Conservation (phyloP, 2,113 vertebrate species). For the Dinomys branickii region DNA sequence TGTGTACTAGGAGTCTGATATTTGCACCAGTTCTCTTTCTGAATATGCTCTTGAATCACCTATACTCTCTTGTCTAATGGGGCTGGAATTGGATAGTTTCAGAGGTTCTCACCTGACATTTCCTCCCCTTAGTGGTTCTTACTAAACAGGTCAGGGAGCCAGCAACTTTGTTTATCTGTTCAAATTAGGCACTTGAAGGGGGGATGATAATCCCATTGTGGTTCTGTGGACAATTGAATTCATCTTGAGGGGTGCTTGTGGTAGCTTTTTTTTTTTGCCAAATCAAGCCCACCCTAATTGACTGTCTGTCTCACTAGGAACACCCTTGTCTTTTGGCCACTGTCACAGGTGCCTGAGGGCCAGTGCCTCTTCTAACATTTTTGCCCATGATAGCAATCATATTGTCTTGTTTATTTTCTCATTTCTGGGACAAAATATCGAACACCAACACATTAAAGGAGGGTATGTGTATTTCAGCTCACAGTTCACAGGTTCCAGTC, state of each 20-base stretch:
- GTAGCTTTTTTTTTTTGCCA: background rate
- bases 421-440: background rate
- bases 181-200: background rate
- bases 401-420: background rate
- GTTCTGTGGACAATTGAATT: background rate
- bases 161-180: background rate
- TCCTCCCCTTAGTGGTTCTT: background rate
- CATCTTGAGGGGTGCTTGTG: background rate
- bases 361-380: background rate
- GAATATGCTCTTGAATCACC: background rate
- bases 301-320: background rate
- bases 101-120: background rate
- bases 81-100: background rate
- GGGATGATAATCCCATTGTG: background rate
- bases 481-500: background rate
- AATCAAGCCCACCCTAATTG: background rate
- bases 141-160: background rate
- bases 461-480: background rate
- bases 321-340: background rate
- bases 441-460: background rate
- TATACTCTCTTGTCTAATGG: background rate
- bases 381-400: background rate
- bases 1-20: background rate
- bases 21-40: background rate
- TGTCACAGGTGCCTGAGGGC: background rate